Evolutionary conservation across 2,113 vertebrate genomes (phyloP), one percentile per base, ranked within the genome.

Genomic region (Heterotis niloticus): DNA sequence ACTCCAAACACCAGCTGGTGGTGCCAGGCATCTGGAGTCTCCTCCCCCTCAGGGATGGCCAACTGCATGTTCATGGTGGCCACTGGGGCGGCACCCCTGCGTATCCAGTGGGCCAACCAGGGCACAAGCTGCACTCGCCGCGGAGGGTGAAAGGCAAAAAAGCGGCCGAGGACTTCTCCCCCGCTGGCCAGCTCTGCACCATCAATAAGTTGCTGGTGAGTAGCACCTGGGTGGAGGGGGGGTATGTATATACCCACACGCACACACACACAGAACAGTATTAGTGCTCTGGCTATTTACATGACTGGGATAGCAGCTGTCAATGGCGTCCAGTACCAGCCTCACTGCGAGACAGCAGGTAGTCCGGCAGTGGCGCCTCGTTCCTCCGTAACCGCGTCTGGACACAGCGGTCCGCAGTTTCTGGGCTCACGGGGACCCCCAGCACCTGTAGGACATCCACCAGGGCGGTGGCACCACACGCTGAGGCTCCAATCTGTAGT

Each of bases 1-100:
- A 90, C 91, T 1, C 92, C 91, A 17, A 94, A 94, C 64, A 94
- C 85, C 59, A 94, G 90, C 84, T 94, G 92, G 64, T 93, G 92
- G 83, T 93, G 92, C 92, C 92, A 94, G 78, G 92, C 92, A 68
- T 94, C 92, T 0, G 92, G 92, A 3, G 92, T 84, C 80, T 93
- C 91, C 80, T 93, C 89, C 26, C 89, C 91, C 16, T 88, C 56
- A 0, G 91, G 83, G 3, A 91, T 90, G 0, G 82, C 89, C 79
- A 77, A 59, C 87, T 94, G 92, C 92, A 93, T 91, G 90, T 94
- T 94, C 92, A 94, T 93, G 81, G 92, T 94, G 5, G 90, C 91
- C 16, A 93, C 86, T 10, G 92, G 91, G 16, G 93, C 86, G 0
- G 88, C 89, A 0, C 90, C 89, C 0, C 54, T 82, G 3, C 52